Evolutionary conservation across 1,140 invertebrate species (phyloP).

Genomic region (Bombus balteatus): DNA sequence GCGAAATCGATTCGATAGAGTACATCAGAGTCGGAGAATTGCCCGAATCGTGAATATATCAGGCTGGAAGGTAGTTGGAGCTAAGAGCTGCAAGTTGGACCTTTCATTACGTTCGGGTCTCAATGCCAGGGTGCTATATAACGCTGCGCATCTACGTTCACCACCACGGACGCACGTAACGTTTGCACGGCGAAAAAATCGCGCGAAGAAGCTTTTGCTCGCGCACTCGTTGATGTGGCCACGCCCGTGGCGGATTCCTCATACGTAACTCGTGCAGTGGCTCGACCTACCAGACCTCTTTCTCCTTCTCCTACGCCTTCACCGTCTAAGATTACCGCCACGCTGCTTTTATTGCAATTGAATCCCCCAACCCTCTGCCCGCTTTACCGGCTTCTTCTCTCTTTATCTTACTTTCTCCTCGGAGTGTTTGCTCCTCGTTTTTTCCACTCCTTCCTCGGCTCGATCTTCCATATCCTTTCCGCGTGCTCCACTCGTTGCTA

Average conservation of each 20-base stretch:
- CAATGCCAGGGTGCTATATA: constrained; percentile 55
- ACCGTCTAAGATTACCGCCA: constrained; percentile 75
- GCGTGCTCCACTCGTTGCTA: constrained; percentile 47
- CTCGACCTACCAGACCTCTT: constrained; percentile 80
- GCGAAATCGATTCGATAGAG: constrained; percentile 40
- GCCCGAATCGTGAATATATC: constrained; percentile 41
- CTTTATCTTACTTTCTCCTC: constrained; percentile 40
- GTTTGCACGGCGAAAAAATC: constrained; percentile 61
- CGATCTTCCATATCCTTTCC: constrained; percentile 51
- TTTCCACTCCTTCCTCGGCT: constrained; percentile 7
- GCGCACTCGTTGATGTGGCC: constrained; percentile 79
- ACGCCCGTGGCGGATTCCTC: constrained; percentile 82
- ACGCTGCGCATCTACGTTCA: background rate
- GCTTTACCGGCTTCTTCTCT: constrained; percentile 25
- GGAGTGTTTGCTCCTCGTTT: background rate
- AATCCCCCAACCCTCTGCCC: constrained; percentile 69
- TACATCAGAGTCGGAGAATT: constrained; percentile 30
- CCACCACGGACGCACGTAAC: constrained; percentile 18
- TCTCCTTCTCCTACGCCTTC: constrained; percentile 71
- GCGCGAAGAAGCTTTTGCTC: constrained; percentile 67
- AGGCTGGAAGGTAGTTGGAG: constrained; percentile 42
- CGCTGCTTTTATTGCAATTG: constrained; percentile 82
- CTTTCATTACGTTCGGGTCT: constrained; percentile 60
- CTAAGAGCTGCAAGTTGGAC: constrained; percentile 20
- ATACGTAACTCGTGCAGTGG: constrained; percentile 83